Evolutionary conservation across 2,113 vertebrate species (phyloP), one percentile per base, ranked within the genome.

Genomic region (Nicator chloris): DNA sequence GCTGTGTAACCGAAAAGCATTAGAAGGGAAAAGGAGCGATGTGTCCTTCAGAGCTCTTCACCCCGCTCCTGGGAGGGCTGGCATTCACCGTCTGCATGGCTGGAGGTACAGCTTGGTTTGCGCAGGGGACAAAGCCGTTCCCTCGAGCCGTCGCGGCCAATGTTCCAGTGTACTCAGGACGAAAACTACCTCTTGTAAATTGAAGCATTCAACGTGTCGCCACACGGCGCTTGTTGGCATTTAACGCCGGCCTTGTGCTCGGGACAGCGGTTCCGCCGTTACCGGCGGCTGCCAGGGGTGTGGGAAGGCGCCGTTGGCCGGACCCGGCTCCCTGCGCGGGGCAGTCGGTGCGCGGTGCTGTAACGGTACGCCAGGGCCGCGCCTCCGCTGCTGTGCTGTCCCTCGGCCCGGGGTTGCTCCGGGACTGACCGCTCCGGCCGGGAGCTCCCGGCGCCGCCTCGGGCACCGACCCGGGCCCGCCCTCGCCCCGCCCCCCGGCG

Each of bases 361-460:
- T 7, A 20, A 11, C 35, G 13, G 37, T 1, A 35, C 22, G 35
- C 31, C 35, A 8, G 11, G 6, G 35, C 30, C 23, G 8, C 6
- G 7, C 6, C 11, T 5, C 18, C 4, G 6, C 28, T 7, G 49
- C 49, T 6, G 40, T 6, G 11, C 18, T 18, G 7, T 4, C 20
- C 8, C 49, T 24, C 13, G 4, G 10, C 24, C 54, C 13, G 20
- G 3, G 7, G 22, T 30, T 11, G 15, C 22, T 7, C 20, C 9
- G 13, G 4, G 2, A 21, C 33, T 0, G 3, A 13, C 8, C 37
- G 28, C 28, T 33, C 20, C 11, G 3, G 14, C 23, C 8, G 7
- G 1, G 1, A 1, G 1, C 4, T 37, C 31, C 54, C 10, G 10
- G 9, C 8, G 1, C 64, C 9, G 7, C 2, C 54, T 13, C 23